Conservation (phyloP, 2,888 invertebrate genomes). For the Amiota minor region DNA sequence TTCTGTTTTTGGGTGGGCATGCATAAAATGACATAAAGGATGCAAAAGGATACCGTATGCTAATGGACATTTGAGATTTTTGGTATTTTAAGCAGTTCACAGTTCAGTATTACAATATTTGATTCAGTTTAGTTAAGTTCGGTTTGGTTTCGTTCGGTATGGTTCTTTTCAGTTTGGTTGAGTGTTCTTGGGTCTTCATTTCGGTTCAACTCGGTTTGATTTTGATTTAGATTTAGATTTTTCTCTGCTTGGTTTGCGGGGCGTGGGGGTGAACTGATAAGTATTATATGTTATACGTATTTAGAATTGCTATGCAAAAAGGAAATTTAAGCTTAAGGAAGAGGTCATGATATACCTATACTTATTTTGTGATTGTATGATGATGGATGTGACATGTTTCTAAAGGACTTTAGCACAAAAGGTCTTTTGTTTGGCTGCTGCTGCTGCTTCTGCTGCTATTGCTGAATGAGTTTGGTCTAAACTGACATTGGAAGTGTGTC, state of each 20-base stretch:
- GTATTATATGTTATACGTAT: constrained; percentile 60
- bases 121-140: constrained; percentile 31
- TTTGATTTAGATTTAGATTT: too few species aligned
- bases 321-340: neutral
- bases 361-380: constrained; percentile 68
- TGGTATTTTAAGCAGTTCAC: constrained; percentile 63
- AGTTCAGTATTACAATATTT: constrained; percentile 26
- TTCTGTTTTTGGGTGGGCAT: too few species aligned
- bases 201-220: constrained; percentile 31
- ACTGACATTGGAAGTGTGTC: constrained; percentile 47
- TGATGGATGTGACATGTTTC: constrained; percentile 66
- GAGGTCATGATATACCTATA: constrained; percentile 60
- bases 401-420: constrained; percentile 47
- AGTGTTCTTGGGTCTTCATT: too few species aligned
- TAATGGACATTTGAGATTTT: constrained; percentile 69
- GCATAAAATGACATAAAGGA: constrained; percentile 43
- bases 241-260: too few species aligned
- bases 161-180: constrained; percentile 32
- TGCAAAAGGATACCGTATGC: constrained; percentile 58
- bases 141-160: constrained; percentile 22
- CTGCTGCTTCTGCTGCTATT: constrained; percentile 49
- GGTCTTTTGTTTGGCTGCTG: constrained; percentile 46
- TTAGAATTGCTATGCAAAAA: constrained; percentile 50
- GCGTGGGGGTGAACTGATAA: constrained; percentile 59
- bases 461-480: constrained; percentile 47